A percentile compares a stretch with the other conserved stretches of the same genome.
phyloP scores from a whole-genome alignment of 2,113 vertebrate species.

The Cyphomyrus plagiostoma region DNA sequence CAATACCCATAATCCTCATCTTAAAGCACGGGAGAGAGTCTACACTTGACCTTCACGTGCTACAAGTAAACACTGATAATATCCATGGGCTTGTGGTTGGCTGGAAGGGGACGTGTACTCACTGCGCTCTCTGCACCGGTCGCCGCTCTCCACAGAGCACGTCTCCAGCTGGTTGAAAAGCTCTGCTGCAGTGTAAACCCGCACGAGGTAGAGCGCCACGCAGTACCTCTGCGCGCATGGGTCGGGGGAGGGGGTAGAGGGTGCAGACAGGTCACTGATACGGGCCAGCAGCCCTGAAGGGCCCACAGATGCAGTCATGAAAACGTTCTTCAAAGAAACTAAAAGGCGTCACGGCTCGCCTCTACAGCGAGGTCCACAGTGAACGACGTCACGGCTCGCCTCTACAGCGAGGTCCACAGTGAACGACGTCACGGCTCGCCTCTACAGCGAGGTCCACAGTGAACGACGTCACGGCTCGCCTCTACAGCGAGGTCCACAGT shows the following conservation, averaged over 20 bases:
- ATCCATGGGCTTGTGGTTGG: background rate
- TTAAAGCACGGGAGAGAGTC: background rate
- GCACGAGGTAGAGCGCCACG: constrained; percentile 84
- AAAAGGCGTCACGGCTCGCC: background rate
- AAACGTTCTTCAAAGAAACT: background rate
- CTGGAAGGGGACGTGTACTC: constrained; percentile 45
- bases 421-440: too few relatives aligned
- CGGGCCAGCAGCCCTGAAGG: background rate
- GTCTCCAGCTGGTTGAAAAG: constrained; percentile 86
- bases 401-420: too few relatives aligned
- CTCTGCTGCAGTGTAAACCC: constrained; percentile 86
- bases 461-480: too few relatives aligned
- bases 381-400: too few relatives aligned
- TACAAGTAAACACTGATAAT: background rate
- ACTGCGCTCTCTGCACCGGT: constrained; percentile 92
- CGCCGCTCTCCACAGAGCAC: constrained; percentile 85
- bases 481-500: too few relatives aligned
- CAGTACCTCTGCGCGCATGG: constrained; percentile 76
- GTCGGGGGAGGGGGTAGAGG: background rate
- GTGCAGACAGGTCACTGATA: background rate
- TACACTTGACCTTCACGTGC: background rate
- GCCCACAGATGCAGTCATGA: background rate
- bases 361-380: background rate
- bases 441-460: too few relatives aligned
- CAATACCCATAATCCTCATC: background rate